Evolutionary conservation across 2,113 vertebrate genomes (phyloP), one percentile per base, ranked within the genome.

Genomic region (Danionella cerebrum): DNA sequence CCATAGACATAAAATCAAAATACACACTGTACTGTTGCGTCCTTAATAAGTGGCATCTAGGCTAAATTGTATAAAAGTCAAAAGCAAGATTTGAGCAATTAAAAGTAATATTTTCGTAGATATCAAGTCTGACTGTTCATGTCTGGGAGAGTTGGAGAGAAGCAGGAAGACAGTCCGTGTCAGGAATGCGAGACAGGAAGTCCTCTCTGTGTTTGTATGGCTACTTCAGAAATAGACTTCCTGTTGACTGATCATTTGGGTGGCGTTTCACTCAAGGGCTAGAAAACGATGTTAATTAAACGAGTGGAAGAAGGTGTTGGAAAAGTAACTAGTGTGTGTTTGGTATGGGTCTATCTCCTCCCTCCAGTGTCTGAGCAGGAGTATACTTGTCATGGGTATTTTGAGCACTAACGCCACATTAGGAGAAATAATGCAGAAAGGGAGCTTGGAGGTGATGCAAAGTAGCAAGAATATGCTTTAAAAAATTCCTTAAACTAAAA

Each of bases 141-240:
- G 22, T 44, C 50, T 74, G 69, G 47, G 38, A 71, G 55, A 77
- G 55, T 69, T 35, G 14, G 29, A 38, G 48, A 54, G 72, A 74
- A 76, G 52, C 81, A 87, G 87, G 85, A 90, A 86, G 71, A 72
- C 74, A 19, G 74, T 75, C 74, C 74, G 73, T 81, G 82, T 84
- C 80, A 87, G 86, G 88, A 90, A 90, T 90, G 88, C 86, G 85
- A 85, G 71, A 66, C 82, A 87, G 88, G 88, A 90, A 90, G 80
- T 83, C 69, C 81, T 84, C 84, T 44, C 38, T 82, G 69, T 55
- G 38, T 65, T 73, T 53, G 47, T 50, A 47, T 24, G 76, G 65
- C 64, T 70, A 62, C 67, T 68, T 69, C 74, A 77, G 78, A 89
- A 88, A 85, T 90, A 90, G 85, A 85, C 83, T 85, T 90, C 88